Percentiles rank a stretch among this genome's conserved stretches.
These are phyloP conservation scores for Stercorarius parasiticus DNA, from an alignment of 2,113 vertebrate genomes.

Conservation along the genomic window DNA sequence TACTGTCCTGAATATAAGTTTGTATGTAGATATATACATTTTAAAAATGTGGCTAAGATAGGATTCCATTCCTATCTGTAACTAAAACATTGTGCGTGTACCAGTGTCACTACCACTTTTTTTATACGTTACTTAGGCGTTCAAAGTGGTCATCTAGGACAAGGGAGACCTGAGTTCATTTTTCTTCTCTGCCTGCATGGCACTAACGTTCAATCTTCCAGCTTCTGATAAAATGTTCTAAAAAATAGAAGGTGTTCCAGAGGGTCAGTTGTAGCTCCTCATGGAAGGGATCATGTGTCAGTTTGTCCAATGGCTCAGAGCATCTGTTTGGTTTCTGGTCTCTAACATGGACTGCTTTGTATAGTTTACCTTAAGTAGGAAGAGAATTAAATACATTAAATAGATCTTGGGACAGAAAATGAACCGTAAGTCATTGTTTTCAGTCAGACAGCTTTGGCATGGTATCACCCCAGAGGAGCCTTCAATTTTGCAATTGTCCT, in stretches of 20 bases:
- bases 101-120: neutral
- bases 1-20: neutral
- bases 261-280: neutral
- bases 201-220: neutral
- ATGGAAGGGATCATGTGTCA: neutral
- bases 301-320: neutral
- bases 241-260: neutral
- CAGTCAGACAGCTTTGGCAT: neutral
- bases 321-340: neutral
- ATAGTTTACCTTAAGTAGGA: neutral
- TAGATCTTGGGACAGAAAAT: neutral
- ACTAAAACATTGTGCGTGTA: rapidly evolving
- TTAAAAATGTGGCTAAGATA: neutral
- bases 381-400: neutral
- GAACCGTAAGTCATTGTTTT: neutral
- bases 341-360: neutral
- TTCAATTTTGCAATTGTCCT: neutral
- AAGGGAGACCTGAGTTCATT: neutral
- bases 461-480: neutral
- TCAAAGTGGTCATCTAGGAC: neutral
- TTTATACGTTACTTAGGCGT: neutral
- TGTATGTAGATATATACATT: neutral
- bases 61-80: neutral
- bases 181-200: neutral
- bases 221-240: neutral